Percentiles rank a stretch among this genome's conserved stretches.
phyloP scores from a whole-genome alignment of 2,113 vertebrate genomes.

The Nothobranchius kuhntae region DNA sequence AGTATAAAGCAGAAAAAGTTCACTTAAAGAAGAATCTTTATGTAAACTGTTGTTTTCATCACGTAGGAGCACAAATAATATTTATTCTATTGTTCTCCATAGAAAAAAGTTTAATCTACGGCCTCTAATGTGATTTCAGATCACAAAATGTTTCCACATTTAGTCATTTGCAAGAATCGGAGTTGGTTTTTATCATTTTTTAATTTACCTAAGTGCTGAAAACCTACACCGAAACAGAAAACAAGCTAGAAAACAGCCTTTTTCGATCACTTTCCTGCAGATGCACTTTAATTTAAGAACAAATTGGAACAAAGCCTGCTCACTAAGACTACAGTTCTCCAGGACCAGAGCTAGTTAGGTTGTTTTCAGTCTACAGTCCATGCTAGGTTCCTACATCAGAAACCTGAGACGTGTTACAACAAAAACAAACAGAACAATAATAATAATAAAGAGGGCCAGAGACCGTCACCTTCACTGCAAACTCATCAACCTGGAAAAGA shows the following conservation, averaged over 20 bases:
- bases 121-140: no score
- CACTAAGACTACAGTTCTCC: conserved; percentile 20
- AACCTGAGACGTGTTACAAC: conserved; percentile 72
- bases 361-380: conserved; percentile 70
- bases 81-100: no score
- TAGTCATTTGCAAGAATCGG: not conserved
- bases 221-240: not conserved
- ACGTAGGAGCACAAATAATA: no score
- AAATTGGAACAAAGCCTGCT: conserved; percentile 56
- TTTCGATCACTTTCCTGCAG: not conserved
- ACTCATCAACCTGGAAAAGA: conserved; percentile 89
- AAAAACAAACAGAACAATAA: conserved; percentile 68
- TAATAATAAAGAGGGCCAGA: conserved; percentile 79
- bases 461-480: conserved; percentile 85
- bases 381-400: conserved; percentile 79
- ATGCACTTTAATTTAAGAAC: conserved; percentile 14
- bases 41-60: no score
- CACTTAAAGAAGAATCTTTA: not conserved
- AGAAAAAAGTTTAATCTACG: no score
- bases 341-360: conserved; percentile 58
- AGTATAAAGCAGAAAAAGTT: not conserved
- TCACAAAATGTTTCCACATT: not conserved
- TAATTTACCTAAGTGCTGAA: not conserved
- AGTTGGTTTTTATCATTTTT: no score
- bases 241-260: not conserved